Percentiles rank a stretch among this genome's conserved stretches.
phyloP scores from a whole-genome alignment of 2,113 vertebrate genomes.

The Malaclemys terrapin region DNA sequence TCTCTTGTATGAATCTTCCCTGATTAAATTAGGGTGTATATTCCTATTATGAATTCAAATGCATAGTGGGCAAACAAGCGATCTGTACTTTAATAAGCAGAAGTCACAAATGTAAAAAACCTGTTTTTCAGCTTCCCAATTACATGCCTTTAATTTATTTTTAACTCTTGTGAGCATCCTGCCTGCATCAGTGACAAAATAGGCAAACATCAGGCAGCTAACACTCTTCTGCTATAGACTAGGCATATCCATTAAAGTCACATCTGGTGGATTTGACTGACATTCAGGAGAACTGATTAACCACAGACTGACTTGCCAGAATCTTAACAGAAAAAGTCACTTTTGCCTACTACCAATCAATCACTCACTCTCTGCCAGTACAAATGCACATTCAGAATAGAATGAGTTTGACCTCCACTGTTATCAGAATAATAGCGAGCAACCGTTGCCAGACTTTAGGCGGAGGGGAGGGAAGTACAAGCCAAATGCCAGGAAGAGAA shows the following conservation, averaged over 20 bases:
- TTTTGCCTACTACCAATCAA: slow-evolving; percentile 54
- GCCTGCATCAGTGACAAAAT: slow-evolving; percentile 38
- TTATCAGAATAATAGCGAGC: slow-evolving; percentile 53
- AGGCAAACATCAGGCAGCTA: slow-evolving; percentile 14
- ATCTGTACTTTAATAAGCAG: background rate
- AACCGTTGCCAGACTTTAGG: slow-evolving; percentile 43
- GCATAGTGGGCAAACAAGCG: background rate
- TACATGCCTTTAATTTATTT: background rate
- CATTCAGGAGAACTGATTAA: slow-evolving; percentile 43
- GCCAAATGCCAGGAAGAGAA: slow-evolving; percentile 42
- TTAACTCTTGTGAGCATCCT: background rate
- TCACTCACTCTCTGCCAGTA: slow-evolving; percentile 39
- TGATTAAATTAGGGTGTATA: background rate
- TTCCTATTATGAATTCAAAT: background rate
- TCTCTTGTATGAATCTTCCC: background rate
- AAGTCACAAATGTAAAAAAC: background rate
- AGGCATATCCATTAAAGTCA: slow-evolving; percentile 58
- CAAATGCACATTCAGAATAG: slow-evolving; percentile 61
- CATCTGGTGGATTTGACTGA: slow-evolving; percentile 48
- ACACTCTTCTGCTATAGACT: background rate
- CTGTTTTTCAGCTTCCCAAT: background rate
- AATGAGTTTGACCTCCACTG: slow-evolving; percentile 64
- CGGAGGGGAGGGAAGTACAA: slow-evolving; percentile 27
- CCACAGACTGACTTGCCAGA: slow-evolving; percentile 48
- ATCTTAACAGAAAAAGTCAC: slow-evolving; percentile 48